These are phyloP conservation scores for Sebastes hubbsi DNA, from an alignment of 2,797 vertebrate species.

Conservation along the genomic window DNA sequence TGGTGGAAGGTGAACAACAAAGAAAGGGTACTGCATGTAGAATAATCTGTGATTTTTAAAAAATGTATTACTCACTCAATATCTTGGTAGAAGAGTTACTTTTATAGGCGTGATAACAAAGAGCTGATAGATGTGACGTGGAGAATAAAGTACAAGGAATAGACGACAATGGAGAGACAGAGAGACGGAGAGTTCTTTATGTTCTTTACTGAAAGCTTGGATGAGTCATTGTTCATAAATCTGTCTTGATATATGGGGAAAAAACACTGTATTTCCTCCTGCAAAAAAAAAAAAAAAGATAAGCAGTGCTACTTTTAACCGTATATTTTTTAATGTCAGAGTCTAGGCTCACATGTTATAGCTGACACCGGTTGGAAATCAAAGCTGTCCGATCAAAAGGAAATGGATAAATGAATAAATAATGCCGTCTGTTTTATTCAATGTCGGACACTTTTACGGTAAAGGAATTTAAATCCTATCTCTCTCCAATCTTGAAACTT, in stretches of 20 bases:
- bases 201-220: conserved; percentile 33
- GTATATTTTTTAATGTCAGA: conserved; percentile 23
- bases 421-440: conserved; percentile 23
- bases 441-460: background rate
- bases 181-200: conserved; percentile 46
- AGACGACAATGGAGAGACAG: conserved; percentile 18
- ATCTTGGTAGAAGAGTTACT: conserved; percentile 2
- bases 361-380: conserved; percentile 6
- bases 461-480: background rate
- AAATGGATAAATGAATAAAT: conserved; percentile 46
- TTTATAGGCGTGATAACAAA: conserved; percentile 41
- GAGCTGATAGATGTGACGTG: conserved; percentile 40
- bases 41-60: conserved; percentile 20
- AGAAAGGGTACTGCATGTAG: background rate
- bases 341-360: background rate
- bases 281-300: conserved; percentile 6
- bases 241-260: conserved; percentile 26
- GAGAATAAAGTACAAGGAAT: conserved; percentile 32
- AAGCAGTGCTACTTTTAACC: conserved; percentile 29
- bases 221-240: conserved; percentile 57
- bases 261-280: background rate
- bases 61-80: conserved; percentile 5
- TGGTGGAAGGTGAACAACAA: background rate
- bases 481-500: background rate
- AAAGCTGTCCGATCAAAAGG: conserved; percentile 9